Evolutionary conservation across 2,113 vertebrate species (phyloP), one percentile per base, ranked within the genome.

Genomic region (Sinosuthora webbiana): DNA sequence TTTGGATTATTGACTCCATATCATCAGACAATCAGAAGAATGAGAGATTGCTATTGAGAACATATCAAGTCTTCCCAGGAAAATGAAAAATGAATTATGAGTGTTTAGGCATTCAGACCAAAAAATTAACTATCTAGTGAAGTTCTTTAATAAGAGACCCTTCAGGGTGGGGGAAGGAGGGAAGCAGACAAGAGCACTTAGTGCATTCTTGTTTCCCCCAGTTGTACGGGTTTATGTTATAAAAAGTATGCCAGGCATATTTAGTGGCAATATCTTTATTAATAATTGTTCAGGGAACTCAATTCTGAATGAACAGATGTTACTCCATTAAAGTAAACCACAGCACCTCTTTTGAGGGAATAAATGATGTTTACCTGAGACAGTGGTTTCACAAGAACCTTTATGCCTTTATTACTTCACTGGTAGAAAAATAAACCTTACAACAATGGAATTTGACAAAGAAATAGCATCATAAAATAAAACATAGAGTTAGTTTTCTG

Each of bases 271-370:
- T 91, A 97, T 97, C 94, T 97, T 95, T 96, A 98, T 97, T 97
- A 98, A 96, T 93, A 97, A 73, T 91, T 78, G 89, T 95, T 95
- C 59, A 86, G 95, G 95, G 95, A 97, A 76, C 56, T 96, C n/a
- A 83, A 83, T 94, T 95, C 74, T 95, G 86, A 95, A 95, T 90
- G 94, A 98, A 94, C 95, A 98, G 97, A 95, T 97, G 97, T 93
- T 97, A 33, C 44, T 94, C 75, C 70, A 91, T 97, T 97, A 97
- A 97, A 94, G 70, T 90, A 96, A 97, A 93, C 73, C 70, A 87
- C 53, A 84, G 25, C 59, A 53, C 70, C 74, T 93, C 87, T 97
- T 97, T 87, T 78, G 63, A 91, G 84, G 69, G 70, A 93, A 96
- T 94, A 87, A 97, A 94, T 84, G 42, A 93, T 95, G 47, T 87